Conservation (phyloP, 2,797 vertebrate species). For the Artibeus jamaicensis region DNA sequence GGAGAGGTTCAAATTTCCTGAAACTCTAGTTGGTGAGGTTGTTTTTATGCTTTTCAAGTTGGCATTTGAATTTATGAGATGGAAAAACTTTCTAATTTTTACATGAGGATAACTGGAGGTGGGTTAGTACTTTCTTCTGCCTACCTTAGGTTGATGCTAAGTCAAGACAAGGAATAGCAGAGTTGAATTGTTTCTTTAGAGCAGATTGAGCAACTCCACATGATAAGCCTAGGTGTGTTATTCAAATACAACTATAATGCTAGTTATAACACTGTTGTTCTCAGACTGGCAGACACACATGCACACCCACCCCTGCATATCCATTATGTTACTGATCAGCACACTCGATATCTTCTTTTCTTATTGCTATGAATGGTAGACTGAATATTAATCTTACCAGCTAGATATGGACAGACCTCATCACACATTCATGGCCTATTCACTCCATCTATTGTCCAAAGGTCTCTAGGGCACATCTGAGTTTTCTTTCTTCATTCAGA, state of each 20-base stretch:
- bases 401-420: neutral
- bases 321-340: neutral
- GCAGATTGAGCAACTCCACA: neutral
- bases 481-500: neutral
- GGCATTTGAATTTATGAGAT: neutral
- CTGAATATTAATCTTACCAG: neutral
- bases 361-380: neutral
- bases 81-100: neutral
- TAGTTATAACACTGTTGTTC: neutral
- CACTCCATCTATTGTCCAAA: neutral
- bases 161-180: neutral
- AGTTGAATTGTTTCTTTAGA: neutral
- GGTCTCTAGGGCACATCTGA: neutral
- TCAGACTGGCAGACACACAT: neutral
- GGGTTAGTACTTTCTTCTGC: neutral
- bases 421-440: neutral
- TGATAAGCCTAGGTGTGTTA: neutral
- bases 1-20: neutral
- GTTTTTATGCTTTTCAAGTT: constrained; percentile 32
- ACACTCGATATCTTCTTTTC: neutral
- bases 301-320: fast-evolving
- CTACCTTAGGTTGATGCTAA: neutral
- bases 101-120: neutral
- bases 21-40: neutral
- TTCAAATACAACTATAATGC: neutral